These are phyloP conservation scores for Ecliptopera silaceata DNA, from an alignment of 2,888 invertebrate genomes.

Conservation along the genomic window DNA sequence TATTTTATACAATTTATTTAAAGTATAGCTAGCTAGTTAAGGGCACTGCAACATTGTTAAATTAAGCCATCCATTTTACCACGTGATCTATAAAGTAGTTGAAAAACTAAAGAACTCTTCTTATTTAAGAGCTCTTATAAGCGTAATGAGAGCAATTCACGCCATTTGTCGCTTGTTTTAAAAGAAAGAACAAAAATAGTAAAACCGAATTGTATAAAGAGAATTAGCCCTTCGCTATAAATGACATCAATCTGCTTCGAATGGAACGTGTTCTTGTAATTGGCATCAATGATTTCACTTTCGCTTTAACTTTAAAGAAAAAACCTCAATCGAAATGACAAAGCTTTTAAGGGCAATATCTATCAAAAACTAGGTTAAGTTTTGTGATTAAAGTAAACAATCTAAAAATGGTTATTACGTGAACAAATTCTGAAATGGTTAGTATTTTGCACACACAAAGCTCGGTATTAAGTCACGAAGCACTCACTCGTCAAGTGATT, in stretches of 20 bases:
- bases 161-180: no score
- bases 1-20: no score
- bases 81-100: no score
- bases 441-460: slow-evolving; percentile 40
- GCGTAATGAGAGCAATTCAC: no score
- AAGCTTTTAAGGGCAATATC: slow-evolving; percentile 35
- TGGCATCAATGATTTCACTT: slow-evolving; percentile 33
- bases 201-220: no score
- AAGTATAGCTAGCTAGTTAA: no score
- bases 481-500: slow-evolving; percentile 75
- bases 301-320: slow-evolving; percentile 27
- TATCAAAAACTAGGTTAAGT: slow-evolving; percentile 26
- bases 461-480: slow-evolving; percentile 64
- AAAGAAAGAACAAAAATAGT: no score
- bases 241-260: slow-evolving; percentile 38
- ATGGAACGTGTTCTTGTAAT: slow-evolving; percentile 36
- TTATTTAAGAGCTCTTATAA: no score
- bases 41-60: no score
- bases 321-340: slow-evolving; percentile 18
- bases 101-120: no score
- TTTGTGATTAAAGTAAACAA: slow-evolving; percentile 47
- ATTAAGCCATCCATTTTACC: no score
- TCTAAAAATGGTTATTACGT: slow-evolving; percentile 45
- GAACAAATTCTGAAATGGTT: slow-evolving; percentile 40
- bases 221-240: slow-evolving; percentile 19